phyloP scores from a whole-genome alignment of 2,113 vertebrate species.

The Mugil cephalus region DNA sequence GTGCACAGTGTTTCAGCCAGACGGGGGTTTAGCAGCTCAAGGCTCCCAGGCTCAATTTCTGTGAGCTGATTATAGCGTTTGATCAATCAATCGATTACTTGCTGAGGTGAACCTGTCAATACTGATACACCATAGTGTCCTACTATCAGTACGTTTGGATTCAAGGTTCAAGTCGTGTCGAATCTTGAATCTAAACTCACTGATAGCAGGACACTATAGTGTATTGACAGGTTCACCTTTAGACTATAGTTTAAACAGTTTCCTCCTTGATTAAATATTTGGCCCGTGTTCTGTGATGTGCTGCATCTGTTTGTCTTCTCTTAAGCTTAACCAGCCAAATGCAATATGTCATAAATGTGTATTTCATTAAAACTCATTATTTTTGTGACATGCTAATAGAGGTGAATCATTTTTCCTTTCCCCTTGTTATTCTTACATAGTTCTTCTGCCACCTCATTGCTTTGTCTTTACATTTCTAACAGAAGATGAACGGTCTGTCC shows the following conservation, averaged over 20 bases:
- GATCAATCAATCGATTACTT: no score
- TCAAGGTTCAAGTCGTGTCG: no score
- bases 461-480: constrained; percentile 36
- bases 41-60: no score
- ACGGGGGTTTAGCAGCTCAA: not conserved
- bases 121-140: not conserved
- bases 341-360: not conserved
- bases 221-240: no score
- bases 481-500: constrained; percentile 95
- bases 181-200: no score
- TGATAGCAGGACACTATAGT: no score
- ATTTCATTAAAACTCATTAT: not conserved
- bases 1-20: not conserved
- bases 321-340: not conserved
- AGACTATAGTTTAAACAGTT: not conserved
- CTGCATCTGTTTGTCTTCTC: not conserved
- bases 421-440: not conserved
- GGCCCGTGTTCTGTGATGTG: not conserved
- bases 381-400: no score
- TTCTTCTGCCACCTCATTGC: constrained; percentile 4
- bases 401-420: not conserved
- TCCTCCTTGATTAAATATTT: not conserved
- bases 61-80: not conserved
- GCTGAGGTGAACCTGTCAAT: no score
- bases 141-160: not conserved